These are phyloP conservation scores for Bryconaethiops microstoma DNA, from an alignment of 2,797 vertebrate genomes.

Conservation along the genomic window DNA sequence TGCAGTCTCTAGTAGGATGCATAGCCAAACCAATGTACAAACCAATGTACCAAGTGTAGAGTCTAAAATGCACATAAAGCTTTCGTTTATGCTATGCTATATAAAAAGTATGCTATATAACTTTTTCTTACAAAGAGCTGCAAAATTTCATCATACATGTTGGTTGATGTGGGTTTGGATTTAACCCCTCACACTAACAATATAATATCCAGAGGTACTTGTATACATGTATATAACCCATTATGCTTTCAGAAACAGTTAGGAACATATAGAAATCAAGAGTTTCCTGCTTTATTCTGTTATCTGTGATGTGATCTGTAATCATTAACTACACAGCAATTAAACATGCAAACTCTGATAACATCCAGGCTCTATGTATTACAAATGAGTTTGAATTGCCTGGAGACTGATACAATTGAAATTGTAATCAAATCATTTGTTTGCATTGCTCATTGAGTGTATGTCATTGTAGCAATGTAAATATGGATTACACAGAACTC, in stretches of 20 bases:
- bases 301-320: neutral
- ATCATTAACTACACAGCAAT: neutral
- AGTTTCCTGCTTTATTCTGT: conserved; percentile 5
- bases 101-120: neutral
- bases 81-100: too few relatives aligned
- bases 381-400: conserved; percentile 14
- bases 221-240: neutral
- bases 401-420: neutral
- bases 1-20: neutral
- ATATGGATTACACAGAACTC: neutral
- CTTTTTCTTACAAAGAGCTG: too few relatives aligned
- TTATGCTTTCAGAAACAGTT: neutral
- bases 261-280: too few relatives aligned
- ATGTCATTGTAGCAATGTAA: conserved; percentile 1
- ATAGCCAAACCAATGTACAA: neutral
- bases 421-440: conserved; percentile 2
- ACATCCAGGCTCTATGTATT: conserved; percentile 1
- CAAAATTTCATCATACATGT: neutral
- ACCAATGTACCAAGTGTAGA: neutral
- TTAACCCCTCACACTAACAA: neutral
- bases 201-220: neutral
- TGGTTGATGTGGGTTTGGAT: too few relatives aligned
- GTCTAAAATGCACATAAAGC: neutral
- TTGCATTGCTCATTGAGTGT: conserved; percentile 10
- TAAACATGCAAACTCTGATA: conserved; percentile 35